Evolutionary conservation across 2,888 invertebrate genomes (phyloP).

Genomic region (Caenorhabditis macrosperma): DNA sequence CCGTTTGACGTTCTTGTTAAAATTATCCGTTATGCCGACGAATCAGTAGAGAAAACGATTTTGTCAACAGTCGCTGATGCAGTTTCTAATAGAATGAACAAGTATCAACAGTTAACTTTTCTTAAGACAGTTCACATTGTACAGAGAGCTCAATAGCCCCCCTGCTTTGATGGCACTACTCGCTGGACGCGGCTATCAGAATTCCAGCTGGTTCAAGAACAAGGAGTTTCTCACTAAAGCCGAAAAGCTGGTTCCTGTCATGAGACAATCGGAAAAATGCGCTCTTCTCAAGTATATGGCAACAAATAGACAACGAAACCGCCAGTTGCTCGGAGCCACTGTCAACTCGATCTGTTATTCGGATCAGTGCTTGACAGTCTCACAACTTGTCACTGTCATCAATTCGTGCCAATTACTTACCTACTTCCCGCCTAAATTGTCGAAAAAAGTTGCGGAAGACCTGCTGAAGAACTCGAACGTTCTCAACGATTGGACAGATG

Average conservation of each 20-base stretch:
- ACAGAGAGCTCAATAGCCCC: conserved; percentile 35
- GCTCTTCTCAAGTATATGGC: conserved; percentile 47
- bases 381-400: conserved; percentile 34
- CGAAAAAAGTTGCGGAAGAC: conserved; percentile 25
- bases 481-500: conserved; percentile 44
- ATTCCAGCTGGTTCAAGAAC: conserved; percentile 31
- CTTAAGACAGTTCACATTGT: background rate
- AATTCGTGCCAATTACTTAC: conserved; percentile 23
- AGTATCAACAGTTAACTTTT: background rate
- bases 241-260: conserved; percentile 29
- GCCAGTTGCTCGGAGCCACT: conserved; percentile 14
- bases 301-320: conserved; percentile 25
- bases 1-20: conserved; percentile 33
- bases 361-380: conserved; percentile 17
- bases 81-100: conserved; percentile 8
- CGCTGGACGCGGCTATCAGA: conserved; percentile 8
- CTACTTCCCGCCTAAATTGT: conserved; percentile 18
- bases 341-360: conserved; percentile 17
- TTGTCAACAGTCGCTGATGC: background rate
- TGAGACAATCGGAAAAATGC: conserved; percentile 23
- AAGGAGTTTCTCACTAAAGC: conserved; percentile 5
- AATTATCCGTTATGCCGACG: conserved; percentile 31
- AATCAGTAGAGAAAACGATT: conserved; percentile 12
- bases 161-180: conserved; percentile 24
- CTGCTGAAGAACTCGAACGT: conserved; percentile 44